Evolutionary conservation across 1,140 invertebrate genomes (phyloP), one percentile per base, ranked within the genome.

Genomic region (Drosophila baimaii): DNA sequence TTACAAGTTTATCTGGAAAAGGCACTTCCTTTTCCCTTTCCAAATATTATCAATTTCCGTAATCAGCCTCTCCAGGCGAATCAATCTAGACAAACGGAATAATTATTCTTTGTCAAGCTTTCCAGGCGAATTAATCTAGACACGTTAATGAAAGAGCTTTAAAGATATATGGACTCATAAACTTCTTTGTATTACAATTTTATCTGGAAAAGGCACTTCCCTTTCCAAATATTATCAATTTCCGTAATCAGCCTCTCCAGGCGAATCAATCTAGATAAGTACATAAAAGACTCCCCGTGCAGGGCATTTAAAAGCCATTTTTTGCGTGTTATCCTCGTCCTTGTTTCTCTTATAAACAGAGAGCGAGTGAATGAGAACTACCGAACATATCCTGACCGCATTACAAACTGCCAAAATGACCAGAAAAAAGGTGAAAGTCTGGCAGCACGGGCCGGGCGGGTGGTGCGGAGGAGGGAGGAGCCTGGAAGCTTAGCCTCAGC

Each of bases 321-420:
- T 1, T 13, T 29, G n/a, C 10, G 3, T 8, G 7, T 17, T 2
- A 5, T 49, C 12, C 17, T 31, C 12, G 5, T 3, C 33, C 33
- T 13, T 13, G 35, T 13, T 6, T 33, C 19, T 2, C 13, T 23
- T 43, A 65, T 37, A 77, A 74, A 52, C 59, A 66, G 49, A 44
- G 43, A 17, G 23, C 21, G 17, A 12, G 43, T 29, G 23, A 65
- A 21, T 23, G 33, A 27, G 25, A 21, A 51, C 62, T 21, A 17
- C 39, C 23, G 44, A 47, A 43, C 39, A 55, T 56, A 70, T 72
- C 37, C 56, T 33, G 63, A 77, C 74, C 73, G 73, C 73, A 77
- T 75, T 76, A 68, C 71, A 54, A 76, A 77, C 61, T 59, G 62
- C 71, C 73, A 65, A 55, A 75, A 55, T 68, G 74, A 61, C 72